Percentiles rank a stretch among this genome's conserved stretches.
phyloP scores from a whole-genome alignment of 2,113 vertebrate genomes.

The Channa maculata region DNA sequence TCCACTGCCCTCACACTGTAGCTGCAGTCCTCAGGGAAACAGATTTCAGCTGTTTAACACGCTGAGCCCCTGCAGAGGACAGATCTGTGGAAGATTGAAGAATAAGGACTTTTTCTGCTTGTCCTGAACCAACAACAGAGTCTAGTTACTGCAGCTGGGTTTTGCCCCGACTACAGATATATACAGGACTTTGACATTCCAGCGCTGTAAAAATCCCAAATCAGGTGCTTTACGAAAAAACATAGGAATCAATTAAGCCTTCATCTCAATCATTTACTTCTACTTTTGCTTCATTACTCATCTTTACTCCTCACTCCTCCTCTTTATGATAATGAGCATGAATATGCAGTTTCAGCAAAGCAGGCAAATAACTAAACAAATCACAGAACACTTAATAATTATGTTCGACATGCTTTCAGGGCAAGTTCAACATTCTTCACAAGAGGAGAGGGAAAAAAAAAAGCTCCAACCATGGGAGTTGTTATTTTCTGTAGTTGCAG shows the following conservation, averaged over 20 bases:
- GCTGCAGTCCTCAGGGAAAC: constrained; percentile 75
- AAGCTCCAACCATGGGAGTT: not conserved
- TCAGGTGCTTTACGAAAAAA: not conserved
- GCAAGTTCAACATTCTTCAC: constrained; percentile 2
- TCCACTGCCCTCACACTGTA: constrained; percentile 61
- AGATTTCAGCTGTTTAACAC: constrained; percentile 76
- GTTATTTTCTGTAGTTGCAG: constrained; percentile 31
- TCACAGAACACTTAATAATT: constrained; percentile 36
- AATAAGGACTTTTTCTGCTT: constrained; percentile 51
- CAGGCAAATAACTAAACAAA: constrained; percentile 52
- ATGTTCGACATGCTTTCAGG: constrained; percentile 18
- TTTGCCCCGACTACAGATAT: not conserved
- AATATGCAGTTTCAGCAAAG: constrained; percentile 58
- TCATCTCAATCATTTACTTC: constrained; percentile 5
- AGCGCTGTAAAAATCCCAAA: not conserved
- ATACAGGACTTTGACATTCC: not conserved
- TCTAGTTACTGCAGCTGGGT: not conserved
- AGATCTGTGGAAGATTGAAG: constrained; percentile 37
- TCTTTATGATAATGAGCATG: constrained; percentile 49
- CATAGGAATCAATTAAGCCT: not conserved
- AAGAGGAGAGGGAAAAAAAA: not conserved
- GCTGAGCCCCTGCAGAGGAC: constrained; percentile 60
- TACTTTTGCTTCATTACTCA: constrained; percentile 45
- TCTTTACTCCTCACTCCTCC: constrained; percentile 3
- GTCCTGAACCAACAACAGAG: constrained; percentile 40